Conservation (phyloP, 2,797 vertebrate species). For the Cheirogaleus major region DNA sequence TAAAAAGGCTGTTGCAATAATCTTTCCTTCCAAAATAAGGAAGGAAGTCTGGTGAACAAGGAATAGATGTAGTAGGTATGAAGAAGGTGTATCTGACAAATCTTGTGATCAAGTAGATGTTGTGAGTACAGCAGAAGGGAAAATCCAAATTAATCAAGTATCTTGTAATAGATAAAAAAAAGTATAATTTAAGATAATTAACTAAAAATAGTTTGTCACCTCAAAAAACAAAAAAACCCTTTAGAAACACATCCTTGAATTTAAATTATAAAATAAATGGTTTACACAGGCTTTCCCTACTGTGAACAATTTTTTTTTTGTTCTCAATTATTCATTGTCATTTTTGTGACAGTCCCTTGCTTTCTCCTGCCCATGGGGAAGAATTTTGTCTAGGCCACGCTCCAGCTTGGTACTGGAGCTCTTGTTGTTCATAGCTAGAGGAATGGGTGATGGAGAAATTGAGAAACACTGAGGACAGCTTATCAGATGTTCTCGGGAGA, state of each 20-base stretch:
- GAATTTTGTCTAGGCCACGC: neutral
- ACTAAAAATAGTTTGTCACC: neutral
- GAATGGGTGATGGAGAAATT: neutral
- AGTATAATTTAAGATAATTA: neutral
- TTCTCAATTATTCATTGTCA: neutral
- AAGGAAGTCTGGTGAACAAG: neutral
- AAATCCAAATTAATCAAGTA: neutral
- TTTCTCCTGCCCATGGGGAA: neutral
- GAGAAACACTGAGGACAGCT: neutral
- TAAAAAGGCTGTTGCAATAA: neutral
- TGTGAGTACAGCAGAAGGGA: neutral
- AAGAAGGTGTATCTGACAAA: neutral
- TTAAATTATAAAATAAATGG: conserved; percentile 21
- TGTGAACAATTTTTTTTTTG: neutral
- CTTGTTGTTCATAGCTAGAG: neutral
- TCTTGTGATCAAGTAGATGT: neutral
- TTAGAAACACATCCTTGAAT: neutral
- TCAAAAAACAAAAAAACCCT: neutral
- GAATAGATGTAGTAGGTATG: neutral
- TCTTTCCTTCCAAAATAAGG: neutral
- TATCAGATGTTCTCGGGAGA: neutral
- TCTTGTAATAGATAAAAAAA: neutral
- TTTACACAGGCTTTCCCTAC: neutral
- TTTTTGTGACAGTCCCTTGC: neutral
- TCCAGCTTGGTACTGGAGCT: neutral